A percentile compares a stretch with the other conserved stretches of the same genome.
phyloP scores from a whole-genome alignment of 2,888 invertebrate species.

The Brachycybe producta region DNA sequence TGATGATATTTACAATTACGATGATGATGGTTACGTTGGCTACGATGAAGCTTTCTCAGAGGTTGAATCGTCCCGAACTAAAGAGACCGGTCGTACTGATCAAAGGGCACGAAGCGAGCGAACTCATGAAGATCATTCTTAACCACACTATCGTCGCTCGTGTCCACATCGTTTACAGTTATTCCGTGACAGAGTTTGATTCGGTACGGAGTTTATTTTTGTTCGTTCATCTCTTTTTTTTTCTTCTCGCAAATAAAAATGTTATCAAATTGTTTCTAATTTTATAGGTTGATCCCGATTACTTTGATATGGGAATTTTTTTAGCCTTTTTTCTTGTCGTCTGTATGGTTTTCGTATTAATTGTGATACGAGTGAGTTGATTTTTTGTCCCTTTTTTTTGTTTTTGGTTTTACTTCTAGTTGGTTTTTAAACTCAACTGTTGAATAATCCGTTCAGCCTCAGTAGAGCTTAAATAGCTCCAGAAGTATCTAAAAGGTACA shows the following conservation, averaged over 20 bases:
- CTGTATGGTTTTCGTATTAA: constrained; percentile 17
- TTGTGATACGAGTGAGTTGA: constrained; percentile 17
- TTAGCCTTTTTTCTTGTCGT: constrained; percentile 18
- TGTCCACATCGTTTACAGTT: constrained; percentile 15
- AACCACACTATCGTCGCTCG: constrained; percentile 7
- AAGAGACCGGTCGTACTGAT: constrained; percentile 17
- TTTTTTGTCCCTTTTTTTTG: neutral
- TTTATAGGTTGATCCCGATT: constrained; percentile 12
- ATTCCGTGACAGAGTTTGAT: constrained; percentile 10
- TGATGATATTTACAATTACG: too few species aligned
- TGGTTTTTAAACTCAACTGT: too few species aligned
- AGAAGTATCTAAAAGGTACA: too few species aligned
- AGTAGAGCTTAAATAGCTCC: too few species aligned
- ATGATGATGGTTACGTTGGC: too few species aligned
- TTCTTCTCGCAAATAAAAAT: too few species aligned
- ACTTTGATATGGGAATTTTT: constrained; percentile 20
- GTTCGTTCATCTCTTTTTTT: too few species aligned
- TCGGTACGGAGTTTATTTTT: too few species aligned
- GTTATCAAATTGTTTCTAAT: neutral
- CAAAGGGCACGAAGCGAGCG: constrained; percentile 16
- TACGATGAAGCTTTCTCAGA: neutral
- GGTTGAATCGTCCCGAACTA: constrained; percentile 7
- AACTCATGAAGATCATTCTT: constrained; percentile 18
- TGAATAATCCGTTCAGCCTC: too few species aligned
- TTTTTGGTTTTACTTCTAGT: neutral